Percentiles rank a stretch among this genome's conserved stretches.
Evolutionary conservation across 2,888 invertebrate genomes (phyloP).

Genomic region (Digitonthophagus gazella): DNA sequence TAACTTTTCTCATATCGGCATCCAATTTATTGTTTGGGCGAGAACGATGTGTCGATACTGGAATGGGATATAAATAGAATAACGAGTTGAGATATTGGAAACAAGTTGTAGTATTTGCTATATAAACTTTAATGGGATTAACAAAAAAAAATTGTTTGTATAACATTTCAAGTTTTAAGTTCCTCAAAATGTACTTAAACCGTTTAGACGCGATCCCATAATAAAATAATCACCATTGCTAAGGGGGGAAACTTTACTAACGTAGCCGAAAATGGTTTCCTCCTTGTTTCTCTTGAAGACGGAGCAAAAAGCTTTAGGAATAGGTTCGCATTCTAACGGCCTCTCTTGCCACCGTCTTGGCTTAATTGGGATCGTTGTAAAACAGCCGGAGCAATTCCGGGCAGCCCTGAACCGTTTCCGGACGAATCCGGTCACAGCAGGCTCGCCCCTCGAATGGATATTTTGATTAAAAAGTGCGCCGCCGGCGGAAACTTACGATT

Average conservation of each 20-base stretch:
- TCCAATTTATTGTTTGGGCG: background rate
- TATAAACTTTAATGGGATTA: too few relatives aligned
- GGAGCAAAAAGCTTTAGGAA: background rate
- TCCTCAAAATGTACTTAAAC: background rate
- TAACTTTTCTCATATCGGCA: background rate
- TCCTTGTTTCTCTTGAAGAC: background rate
- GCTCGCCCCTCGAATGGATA: constrained; percentile 7
- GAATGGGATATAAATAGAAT: background rate
- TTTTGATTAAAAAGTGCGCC: constrained; percentile 14
- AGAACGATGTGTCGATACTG: background rate
- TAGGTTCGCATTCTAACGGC: constrained; percentile 8
- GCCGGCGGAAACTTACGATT: constrained; percentile 14
- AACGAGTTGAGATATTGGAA: background rate
- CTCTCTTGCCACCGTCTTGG: constrained; percentile 2
- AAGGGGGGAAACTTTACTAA: background rate
- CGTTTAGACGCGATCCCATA: background rate
- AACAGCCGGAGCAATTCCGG: constrained; percentile 11
- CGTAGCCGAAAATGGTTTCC: background rate
- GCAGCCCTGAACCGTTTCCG: constrained; percentile 2
- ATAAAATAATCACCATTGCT: constrained; percentile 1
- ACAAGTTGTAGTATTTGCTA: too few relatives aligned
- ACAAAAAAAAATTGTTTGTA: too few relatives aligned
- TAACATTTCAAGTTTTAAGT: too few relatives aligned
- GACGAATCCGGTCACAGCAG: background rate
- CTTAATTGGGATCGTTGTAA: constrained; percentile 15